Conservation (phyloP, 2,113 vertebrate genomes). For the Physeter macrocephalus region DNA sequence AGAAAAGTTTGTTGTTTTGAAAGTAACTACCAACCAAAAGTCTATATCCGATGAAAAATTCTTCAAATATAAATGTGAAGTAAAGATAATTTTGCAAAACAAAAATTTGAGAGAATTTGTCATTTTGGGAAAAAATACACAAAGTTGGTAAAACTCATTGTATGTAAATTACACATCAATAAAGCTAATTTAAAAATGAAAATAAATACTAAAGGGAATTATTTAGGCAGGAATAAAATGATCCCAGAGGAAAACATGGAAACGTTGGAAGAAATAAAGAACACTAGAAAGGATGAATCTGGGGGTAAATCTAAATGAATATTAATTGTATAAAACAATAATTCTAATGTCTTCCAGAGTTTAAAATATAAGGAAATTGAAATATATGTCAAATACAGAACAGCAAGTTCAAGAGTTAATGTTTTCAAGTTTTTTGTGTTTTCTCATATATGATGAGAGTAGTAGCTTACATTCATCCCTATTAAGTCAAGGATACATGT, state of each 20-base stretch:
- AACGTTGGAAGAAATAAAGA: not conserved
- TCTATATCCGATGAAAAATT: not conserved
- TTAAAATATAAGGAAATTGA: not conserved
- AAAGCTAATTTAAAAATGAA: not conserved
- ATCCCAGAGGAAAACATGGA: not conserved
- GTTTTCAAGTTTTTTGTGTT: not conserved
- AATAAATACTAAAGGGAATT: not conserved
- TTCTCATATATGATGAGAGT: not conserved
- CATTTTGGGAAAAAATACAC: not conserved
- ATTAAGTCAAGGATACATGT: not conserved
- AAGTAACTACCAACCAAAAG: not conserved
- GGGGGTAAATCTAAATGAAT: not conserved
- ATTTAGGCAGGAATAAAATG: not conserved
- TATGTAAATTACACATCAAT: not conserved
- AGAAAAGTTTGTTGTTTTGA: not conserved
- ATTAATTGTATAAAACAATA: not conserved
- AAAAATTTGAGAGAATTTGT: not conserved
- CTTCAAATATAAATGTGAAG: not conserved
- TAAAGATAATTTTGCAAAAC: not conserved
- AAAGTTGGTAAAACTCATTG: not conserved
- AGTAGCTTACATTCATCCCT: not conserved
- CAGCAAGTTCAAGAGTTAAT: not conserved
- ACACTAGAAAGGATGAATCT: not conserved
- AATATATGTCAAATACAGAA: not conserved
- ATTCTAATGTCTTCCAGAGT: not conserved